phyloP scores from a whole-genome alignment of 2,888 invertebrate species.

The Cheilosia variabilis region DNA sequence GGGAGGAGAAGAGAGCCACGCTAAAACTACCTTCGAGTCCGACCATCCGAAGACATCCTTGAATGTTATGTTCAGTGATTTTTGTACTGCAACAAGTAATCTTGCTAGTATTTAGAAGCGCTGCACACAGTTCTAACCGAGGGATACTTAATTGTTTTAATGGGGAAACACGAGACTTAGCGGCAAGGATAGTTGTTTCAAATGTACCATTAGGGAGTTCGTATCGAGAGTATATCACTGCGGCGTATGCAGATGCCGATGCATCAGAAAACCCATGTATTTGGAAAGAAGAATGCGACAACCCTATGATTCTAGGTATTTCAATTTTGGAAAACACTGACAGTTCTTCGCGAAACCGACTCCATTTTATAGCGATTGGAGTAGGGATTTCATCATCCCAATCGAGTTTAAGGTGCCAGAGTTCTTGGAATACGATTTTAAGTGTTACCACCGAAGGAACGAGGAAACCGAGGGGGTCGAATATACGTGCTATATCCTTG shows the following conservation, averaged over 20 bases:
- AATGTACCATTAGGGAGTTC: too few species aligned
- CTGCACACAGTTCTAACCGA: background rate
- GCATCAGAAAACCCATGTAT: too few species aligned
- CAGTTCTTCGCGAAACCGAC: too few species aligned
- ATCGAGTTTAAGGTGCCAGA: background rate
- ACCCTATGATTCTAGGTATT: background rate
- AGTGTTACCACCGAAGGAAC: background rate
- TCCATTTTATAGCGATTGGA: background rate
- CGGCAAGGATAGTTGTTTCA: too few species aligned
- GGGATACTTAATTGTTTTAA: conserved; percentile 20
- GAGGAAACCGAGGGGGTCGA: background rate
- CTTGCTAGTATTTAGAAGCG: too few species aligned
- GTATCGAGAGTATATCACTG: too few species aligned
- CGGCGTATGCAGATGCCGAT: too few species aligned
- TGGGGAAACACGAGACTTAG: background rate
- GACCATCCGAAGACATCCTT: conserved; percentile 2
- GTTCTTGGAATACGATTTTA: background rate
- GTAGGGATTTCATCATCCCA: background rate
- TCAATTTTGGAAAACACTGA: background rate
- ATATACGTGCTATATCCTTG: background rate
- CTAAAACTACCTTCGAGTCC: background rate
- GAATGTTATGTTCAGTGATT: background rate
- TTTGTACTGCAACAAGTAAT: conserved; percentile 8
- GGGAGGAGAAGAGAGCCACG: background rate
- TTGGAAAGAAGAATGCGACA: background rate